These are phyloP conservation scores for Zaprionus kolodkinae DNA, from an alignment of 1,140 invertebrate genomes.

Conservation along the genomic window DNA sequence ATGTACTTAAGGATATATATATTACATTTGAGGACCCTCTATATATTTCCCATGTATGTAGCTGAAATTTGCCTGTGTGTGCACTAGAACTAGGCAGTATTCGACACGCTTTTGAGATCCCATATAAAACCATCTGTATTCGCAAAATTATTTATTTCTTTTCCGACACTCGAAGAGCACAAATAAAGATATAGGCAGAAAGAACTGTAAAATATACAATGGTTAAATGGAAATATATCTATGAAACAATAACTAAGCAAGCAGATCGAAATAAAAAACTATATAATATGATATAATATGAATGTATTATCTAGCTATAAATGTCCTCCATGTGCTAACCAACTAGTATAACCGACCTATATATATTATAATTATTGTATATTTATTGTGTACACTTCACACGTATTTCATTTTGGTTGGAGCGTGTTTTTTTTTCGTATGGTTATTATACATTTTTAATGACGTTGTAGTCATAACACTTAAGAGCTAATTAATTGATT, in stretches of 20 bases:
- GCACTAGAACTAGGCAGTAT: conserved; percentile 4
- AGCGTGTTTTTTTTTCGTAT: conserved; percentile 64
- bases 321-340: conserved; percentile 84
- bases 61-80: neutral
- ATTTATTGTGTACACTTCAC: conserved; percentile 42
- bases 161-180: conserved; percentile 23
- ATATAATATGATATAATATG: conserved; percentile 28
- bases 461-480: conserved; percentile 79
- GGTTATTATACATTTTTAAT: conserved; percentile 59
- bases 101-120: conserved; percentile 5
- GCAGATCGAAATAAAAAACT: conserved; percentile 27
- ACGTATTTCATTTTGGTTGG: conserved; percentile 36
- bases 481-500: conserved; percentile 55
- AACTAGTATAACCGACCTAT: conserved; percentile 20
- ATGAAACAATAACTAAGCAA: conserved; percentile 7
- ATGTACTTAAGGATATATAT: neutral
- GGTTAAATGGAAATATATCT: neutral
- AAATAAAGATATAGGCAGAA: neutral
- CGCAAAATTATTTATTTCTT: conserved; percentile 20
- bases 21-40: neutral
- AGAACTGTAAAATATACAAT: conserved; percentile 31
- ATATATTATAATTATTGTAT: conserved; percentile 30
- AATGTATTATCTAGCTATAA: conserved; percentile 79
- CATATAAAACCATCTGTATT: neutral
- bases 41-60: conserved; percentile 1